Evolutionary conservation across 2,888 invertebrate species (phyloP).

Genomic region (Napeogenes inachia): DNA sequence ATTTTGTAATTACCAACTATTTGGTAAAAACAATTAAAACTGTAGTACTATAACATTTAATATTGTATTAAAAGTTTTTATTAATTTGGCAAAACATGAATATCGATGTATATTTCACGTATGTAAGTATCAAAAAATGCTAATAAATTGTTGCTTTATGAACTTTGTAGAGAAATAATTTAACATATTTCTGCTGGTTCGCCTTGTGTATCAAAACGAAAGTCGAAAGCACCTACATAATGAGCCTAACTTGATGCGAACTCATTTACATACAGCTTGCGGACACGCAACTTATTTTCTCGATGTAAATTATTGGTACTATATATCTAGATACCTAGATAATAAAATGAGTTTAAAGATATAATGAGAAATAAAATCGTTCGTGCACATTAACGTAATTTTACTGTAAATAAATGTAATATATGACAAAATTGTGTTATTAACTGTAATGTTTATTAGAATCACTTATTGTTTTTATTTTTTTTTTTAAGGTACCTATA

Average conservation of each 20-base stretch:
- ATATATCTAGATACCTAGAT: background rate
- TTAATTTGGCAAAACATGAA: too few relatives aligned
- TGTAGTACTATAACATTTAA: too few relatives aligned
- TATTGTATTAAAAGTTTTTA: too few relatives aligned
- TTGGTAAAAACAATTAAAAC: too few relatives aligned
- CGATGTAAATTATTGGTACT: slow-evolving; percentile 1
- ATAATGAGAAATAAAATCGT: background rate
- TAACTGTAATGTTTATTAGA: slow-evolving; percentile 1
- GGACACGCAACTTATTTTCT: slow-evolving; percentile 9
- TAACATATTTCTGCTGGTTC: too few relatives aligned
- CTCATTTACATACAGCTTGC: slow-evolving; percentile 20
- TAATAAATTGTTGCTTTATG: too few relatives aligned
- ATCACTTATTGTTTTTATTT: background rate
- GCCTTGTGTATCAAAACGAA: slow-evolving; percentile 13
- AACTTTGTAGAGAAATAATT: too few relatives aligned
- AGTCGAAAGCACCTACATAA: slow-evolving; percentile 12
- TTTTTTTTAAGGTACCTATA: background rate
- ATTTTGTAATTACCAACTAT: too few relatives aligned
- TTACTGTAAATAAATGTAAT: background rate
- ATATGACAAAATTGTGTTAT: background rate
- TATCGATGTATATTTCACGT: too few relatives aligned
- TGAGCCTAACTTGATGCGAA: slow-evolving; percentile 1
- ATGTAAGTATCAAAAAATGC: too few relatives aligned
- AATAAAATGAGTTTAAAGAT: background rate
- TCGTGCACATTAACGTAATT: background rate